Base-by-base conservation (phyloP, 2,797 vertebrate species). In the Tenualosa thibaudeaui region DNA sequence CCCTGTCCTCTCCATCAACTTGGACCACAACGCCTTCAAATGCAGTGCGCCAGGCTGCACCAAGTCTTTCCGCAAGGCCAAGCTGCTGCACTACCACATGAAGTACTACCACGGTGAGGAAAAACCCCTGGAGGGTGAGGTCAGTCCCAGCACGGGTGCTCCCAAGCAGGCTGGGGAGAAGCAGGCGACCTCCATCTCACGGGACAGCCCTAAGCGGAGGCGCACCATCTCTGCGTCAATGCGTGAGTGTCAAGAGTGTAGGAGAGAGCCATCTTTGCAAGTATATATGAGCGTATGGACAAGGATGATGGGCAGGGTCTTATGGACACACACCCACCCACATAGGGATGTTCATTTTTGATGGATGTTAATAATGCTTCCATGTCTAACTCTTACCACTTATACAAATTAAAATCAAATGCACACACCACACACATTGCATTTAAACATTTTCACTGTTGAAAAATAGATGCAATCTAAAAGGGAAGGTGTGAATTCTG, bases 11-110 rank as follows among this genome's bases (percentile, higher is more conserved):
- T 91, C 96, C 90, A 93, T 97, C 88, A 98, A 98, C 89, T 95
- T 99, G 81, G 97, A 99, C 93, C 96, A 98, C 94, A 96, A 96
- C 90, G 97, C 97, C 9, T 99, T 98, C 92, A 97, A 97, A 93
- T 99, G 98, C 94, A 97, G 96, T 53, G 94, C 97, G 88, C 95
- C 96, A 31, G 97, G 98, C 92, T 99, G 98, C 93, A 94, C 95
- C 54, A 99, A 99, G 94, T 97, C 96, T 88, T 99, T 99, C 93
- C 97, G 98, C 88, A 99, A 98, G 93, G 97, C 97, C 86, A 99
- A 99, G 94, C 93, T 99, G 87, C 93, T 99, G 90, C 97, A 99
- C 94, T 99, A 99, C 94, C 98, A 99, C 85, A 98, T 98, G 97
- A 99, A 99, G 92, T 99, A 99, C 92, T 99, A 99, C 91, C 98